Evolutionary conservation across 1,140 invertebrate genomes (phyloP).

Genomic region (Metopolophium dirhodum): DNA sequence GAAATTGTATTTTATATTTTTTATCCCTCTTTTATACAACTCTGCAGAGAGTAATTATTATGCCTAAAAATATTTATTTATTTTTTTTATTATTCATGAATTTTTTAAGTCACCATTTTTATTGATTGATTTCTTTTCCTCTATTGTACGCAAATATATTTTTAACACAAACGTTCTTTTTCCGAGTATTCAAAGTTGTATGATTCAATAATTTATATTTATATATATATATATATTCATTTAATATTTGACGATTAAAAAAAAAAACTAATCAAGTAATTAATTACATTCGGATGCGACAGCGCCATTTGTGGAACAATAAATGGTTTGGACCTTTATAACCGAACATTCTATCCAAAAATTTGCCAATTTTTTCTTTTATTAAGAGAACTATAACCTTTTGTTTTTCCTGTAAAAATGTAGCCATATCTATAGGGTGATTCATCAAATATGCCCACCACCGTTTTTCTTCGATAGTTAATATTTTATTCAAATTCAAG

Average conservation of each 20-base stretch:
- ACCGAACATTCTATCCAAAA: not conserved
- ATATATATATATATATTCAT: no score
- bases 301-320: not conserved
- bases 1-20: not conserved
- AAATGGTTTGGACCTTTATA: not conserved
- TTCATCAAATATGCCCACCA: not conserved
- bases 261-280: not conserved
- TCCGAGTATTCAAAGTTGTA: not conserved
- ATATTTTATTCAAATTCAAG: no score
- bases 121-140: not conserved
- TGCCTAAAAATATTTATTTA: not conserved
- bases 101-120: not conserved
- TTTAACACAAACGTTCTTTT: not conserved
- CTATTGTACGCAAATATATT: not conserved
- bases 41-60: not conserved
- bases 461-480: no score
- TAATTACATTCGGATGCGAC: not conserved
- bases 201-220: not conserved
- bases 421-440: not conserved
- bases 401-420: not conserved
- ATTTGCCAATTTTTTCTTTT: not conserved
- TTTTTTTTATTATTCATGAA: not conserved
- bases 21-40: not conserved
- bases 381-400: not conserved
- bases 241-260: not conserved